Evolutionary conservation across 2,797 vertebrate genomes (phyloP).

Genomic region (Sebastes alutus): DNA sequence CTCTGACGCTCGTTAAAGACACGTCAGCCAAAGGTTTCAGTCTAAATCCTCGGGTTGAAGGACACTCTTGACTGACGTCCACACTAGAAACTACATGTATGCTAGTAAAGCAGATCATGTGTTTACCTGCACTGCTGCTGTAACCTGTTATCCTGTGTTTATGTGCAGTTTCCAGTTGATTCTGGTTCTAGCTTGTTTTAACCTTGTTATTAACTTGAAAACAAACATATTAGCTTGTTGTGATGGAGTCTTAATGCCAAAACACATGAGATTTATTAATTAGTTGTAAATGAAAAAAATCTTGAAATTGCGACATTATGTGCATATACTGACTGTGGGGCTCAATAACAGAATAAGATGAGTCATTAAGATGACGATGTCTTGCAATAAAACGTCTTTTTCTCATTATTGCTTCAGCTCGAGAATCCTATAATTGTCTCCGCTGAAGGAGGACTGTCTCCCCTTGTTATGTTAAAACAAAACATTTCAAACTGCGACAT

Average conservation of each 20-base stretch:
- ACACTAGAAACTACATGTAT: too few relatives aligned
- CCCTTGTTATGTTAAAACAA: neutral
- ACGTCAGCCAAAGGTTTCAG: neutral
- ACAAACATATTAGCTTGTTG: neutral
- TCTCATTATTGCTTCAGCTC: neutral
- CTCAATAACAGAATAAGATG: neutral
- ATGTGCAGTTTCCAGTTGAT: neutral
- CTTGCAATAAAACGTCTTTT: neutral
- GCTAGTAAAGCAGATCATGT: neutral
- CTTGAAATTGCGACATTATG: neutral
- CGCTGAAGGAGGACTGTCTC: neutral
- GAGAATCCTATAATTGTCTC: neutral
- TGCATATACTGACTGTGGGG: neutral
- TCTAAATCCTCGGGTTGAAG: neutral
- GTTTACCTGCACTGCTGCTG: neutral
- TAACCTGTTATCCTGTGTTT: neutral
- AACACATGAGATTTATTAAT: neutral
- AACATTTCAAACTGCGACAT: neutral
- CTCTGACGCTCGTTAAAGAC: neutral
- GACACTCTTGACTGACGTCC: neutral
- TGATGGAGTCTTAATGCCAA: neutral
- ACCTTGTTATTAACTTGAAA: neutral
- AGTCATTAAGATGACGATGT: neutral
- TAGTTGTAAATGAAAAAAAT: neutral
- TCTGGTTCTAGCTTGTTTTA: neutral